Conservation (phyloP, 2,113 vertebrate genomes). For the Diglossa brunneiventris region DNA sequence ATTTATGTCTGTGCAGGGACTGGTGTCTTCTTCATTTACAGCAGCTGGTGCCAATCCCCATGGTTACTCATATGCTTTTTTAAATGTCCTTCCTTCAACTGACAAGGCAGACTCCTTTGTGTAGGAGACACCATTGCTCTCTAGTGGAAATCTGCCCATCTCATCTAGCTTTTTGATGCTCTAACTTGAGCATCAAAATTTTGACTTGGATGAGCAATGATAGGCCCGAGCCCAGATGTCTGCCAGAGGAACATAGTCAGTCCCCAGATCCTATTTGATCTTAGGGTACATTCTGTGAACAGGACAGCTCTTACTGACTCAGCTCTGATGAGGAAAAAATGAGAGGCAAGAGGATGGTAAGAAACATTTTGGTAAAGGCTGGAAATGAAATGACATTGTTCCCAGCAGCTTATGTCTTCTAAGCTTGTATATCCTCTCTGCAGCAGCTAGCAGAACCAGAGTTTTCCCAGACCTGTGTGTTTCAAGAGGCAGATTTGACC, state of each 20-base stretch:
- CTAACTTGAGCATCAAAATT: background rate
- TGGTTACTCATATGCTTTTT: fast-evolving
- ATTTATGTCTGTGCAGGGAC: background rate
- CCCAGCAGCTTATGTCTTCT: background rate
- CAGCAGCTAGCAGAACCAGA: background rate
- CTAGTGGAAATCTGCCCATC: background rate
- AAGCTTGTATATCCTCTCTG: background rate
- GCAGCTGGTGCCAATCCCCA: background rate
- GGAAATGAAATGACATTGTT: background rate
- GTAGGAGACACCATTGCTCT: background rate
- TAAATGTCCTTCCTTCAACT: background rate
- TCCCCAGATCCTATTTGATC: background rate
- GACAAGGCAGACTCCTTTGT: background rate
- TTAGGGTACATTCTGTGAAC: background rate
- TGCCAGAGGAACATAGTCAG: background rate
- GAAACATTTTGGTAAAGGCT: background rate
- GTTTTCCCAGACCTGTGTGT: background rate
- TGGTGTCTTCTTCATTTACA: background rate
- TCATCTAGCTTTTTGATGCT: background rate
- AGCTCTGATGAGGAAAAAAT: background rate
- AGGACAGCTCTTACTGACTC: background rate
- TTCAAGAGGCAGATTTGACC: background rate
- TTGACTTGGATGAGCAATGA: background rate
- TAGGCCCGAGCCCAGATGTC: background rate
- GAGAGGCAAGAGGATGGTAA: background rate